phyloP scores from a whole-genome alignment of 1,140 invertebrate species.

The Drosophila yakuba region DNA sequence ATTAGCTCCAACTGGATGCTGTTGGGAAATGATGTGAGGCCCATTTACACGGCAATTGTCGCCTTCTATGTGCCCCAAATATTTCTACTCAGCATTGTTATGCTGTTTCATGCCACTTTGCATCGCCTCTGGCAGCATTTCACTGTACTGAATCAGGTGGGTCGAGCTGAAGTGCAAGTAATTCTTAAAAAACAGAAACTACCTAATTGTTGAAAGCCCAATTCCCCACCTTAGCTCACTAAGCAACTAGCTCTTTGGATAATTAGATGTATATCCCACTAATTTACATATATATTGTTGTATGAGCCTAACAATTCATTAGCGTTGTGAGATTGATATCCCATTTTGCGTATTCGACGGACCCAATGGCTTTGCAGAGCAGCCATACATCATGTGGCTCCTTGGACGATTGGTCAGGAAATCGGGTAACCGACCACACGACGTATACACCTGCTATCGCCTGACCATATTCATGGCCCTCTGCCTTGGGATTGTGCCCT shows the following conservation, averaged over 20 bases:
- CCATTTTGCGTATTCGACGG: no score
- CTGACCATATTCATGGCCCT: conserved; percentile 37
- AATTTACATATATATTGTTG: not conserved
- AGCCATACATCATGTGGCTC: conserved; percentile 68
- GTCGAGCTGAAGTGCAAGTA: not conserved
- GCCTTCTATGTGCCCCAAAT: conserved; percentile 77
- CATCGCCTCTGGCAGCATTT: conserved; percentile 78
- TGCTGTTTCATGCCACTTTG: conserved; percentile 66
- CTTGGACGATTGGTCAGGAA: conserved; percentile 32
- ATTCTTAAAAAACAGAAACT: no score
- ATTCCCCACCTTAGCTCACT: no score
- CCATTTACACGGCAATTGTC: conserved; percentile 70
- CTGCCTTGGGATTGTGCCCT: conserved; percentile 58
- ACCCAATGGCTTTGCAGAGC: not conserved
- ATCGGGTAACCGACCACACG: conserved; percentile 8
- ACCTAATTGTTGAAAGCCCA: no score
- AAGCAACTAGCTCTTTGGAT: conserved; percentile 15
- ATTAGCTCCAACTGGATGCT: conserved; percentile 66
- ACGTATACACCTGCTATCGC: conserved; percentile 62
- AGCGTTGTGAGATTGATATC: conserved; percentile 12
- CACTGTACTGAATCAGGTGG: conserved; percentile 66
- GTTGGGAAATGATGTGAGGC: conserved; percentile 66
- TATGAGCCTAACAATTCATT: conserved; percentile 18
- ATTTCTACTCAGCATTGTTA: conserved; percentile 71
- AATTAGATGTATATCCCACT: conserved; percentile 7